Evolutionary conservation across 2,797 vertebrate genomes (phyloP), one percentile per base, ranked within the genome.

Genomic region (Sphenopsis melanotis): DNA sequence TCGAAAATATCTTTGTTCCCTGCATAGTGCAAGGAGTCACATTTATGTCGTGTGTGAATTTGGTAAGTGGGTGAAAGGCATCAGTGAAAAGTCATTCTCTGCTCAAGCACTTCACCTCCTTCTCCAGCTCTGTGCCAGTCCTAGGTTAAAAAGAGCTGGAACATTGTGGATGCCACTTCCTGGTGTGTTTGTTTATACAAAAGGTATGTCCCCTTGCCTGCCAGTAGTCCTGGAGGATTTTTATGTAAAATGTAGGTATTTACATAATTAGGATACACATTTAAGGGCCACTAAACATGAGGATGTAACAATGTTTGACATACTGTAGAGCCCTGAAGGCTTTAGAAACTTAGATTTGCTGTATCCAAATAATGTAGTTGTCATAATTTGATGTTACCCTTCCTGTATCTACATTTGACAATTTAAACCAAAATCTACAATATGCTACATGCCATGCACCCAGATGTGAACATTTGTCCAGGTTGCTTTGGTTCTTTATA

Each of bases 291-390:
- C 76, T 95, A 83, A 93, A 42, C 88, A 91, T 1, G 3, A 91
- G 76, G 91, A 55, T 42, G 22, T 94, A 95, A 94, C 88, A 69
- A 3, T 78, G 29, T 94, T 96, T 97, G 96, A 95, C 93, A 71
- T 91, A 61, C 74, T 72, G 64, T 93, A 81, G 83, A 80, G 80
- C 93, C 95, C 94, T 50, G 64, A 95, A 95, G 94, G 94, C 75
- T 90, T 97, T 79, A 65, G 68, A 93, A 97, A 96, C 86, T 96
- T 93, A 95, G 83, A 91, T 92, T 93, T 95, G 52, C 86, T 90
- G 26, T 93, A 91, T 91, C 44, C 76, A 78, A 94, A 90, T 96
- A 95, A 94, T 71, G 84, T 46, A 81, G 74, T 94, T 95, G 93
- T 95, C 88, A 96, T 86, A 90, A 90, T 50, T 87, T 91, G 90